Conservation (phyloP, 2,888 invertebrate species). For the Phalera bucephala region DNA sequence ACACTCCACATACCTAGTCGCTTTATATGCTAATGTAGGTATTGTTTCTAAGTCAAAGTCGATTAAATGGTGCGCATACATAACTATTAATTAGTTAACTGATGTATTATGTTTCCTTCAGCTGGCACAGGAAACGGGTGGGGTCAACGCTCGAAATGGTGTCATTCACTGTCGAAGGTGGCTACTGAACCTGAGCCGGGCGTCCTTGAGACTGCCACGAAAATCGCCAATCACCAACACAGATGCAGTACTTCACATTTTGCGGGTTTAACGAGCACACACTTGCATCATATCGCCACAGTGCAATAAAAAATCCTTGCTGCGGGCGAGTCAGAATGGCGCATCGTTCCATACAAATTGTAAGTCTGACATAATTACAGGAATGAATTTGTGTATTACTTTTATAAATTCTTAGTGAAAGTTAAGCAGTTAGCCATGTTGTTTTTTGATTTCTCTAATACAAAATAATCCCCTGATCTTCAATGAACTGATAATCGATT, state of each 20-base stretch:
- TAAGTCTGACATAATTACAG: no score
- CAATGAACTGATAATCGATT: no score
- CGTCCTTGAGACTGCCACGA: slow-evolving; percentile 74
- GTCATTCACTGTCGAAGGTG: slow-evolving; percentile 75
- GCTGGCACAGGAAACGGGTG: slow-evolving; percentile 68
- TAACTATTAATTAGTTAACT: slow-evolving; percentile 55
- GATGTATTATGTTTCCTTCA: slow-evolving; percentile 57
- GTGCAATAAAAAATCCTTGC: no score
- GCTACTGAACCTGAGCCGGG: slow-evolving; percentile 75
- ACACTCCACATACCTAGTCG: slow-evolving; percentile 44
- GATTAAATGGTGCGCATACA: slow-evolving; percentile 57
- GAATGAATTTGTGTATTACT: no score
- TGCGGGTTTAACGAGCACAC: slow-evolving; percentile 44
- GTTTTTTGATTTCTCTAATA: no score
- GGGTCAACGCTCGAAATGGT: slow-evolving; percentile 77
- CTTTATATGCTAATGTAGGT: slow-evolving; percentile 62
- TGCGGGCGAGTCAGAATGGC: no score
- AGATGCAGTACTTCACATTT: slow-evolving; percentile 35
- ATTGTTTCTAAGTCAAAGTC: slow-evolving; percentile 70
- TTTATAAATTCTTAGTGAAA: no score
- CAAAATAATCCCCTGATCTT: no score
- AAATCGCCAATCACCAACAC: slow-evolving; percentile 69
- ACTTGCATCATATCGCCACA: slow-evolving; percentile 28
- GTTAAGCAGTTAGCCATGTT: no score
- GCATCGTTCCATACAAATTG: no score